Conservation (phyloP, 1,140 invertebrate species). For the Acyrthosiphon pisum region DNA sequence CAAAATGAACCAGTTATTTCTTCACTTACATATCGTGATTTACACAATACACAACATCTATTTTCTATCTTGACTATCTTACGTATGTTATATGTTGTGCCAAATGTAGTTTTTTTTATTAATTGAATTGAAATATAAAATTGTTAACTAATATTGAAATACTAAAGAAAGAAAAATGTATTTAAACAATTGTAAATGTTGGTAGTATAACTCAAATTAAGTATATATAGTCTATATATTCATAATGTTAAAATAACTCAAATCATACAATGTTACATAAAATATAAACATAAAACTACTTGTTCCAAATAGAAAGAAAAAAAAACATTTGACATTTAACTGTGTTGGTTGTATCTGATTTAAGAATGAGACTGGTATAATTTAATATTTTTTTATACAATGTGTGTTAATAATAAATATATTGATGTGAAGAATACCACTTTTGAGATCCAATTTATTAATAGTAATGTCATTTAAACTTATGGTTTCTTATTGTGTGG, state of each 20-base stretch:
- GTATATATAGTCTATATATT: not conserved
- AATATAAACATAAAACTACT: not conserved
- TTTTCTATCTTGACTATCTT: too few relatives aligned
- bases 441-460: not conserved
- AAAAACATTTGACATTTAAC: not conserved
- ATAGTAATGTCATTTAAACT: not conserved
- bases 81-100: not conserved
- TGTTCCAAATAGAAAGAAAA: too few relatives aligned
- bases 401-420: not conserved
- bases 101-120: not conserved
- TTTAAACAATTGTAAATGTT: not conserved
- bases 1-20: not conserved
- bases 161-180: not conserved
- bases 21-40: not conserved
- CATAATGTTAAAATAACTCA: too few relatives aligned
- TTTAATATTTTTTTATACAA: not conserved
- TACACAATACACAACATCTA: not conserved
- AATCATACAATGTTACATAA: not conserved
- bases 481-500: not conserved
- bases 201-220: not conserved
- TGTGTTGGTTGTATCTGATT: not conserved
- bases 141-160: not conserved
- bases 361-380: constrained; percentile 7
- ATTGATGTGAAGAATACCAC: not conserved
- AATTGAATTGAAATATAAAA: not conserved